Conservation (phyloP, 2,797 vertebrate genomes). For the Crocidura indochinensis region DNA sequence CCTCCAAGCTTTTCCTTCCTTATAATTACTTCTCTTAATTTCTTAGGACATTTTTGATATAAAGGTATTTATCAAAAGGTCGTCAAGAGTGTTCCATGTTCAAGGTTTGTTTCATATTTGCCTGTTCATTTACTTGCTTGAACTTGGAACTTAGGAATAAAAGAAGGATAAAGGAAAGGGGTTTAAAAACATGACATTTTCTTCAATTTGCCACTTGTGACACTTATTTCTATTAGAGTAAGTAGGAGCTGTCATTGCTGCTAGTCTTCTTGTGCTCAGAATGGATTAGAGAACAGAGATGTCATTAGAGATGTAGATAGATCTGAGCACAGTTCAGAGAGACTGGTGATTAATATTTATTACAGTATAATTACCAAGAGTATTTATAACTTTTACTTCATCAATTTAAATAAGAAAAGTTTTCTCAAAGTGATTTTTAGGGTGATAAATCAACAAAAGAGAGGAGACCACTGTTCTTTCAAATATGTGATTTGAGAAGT, state of each 20-base stretch:
- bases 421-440: background rate
- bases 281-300: background rate
- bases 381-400: background rate
- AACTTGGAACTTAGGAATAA: background rate
- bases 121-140: conserved; percentile 60
- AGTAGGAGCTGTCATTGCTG: background rate
- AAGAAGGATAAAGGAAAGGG: conserved; percentile 38
- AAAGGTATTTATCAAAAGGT: conserved; percentile 70
- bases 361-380: background rate
- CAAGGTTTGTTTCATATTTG: conserved; percentile 51
- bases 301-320: background rate
- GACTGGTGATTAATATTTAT: background rate
- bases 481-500: background rate
- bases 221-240: conserved; percentile 12
- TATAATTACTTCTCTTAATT: conserved; percentile 82
- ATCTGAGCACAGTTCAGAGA: background rate
- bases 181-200: conserved; percentile 51
- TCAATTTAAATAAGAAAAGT: background rate
- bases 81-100: conserved; percentile 1
- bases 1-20: conserved; percentile 83
- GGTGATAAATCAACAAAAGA: background rate
- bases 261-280: background rate
- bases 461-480: background rate
- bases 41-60: conserved; percentile 73
- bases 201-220: background rate